A percentile compares a stretch with the other conserved stretches of the same genome.
These are phyloP conservation scores for Xenopus petersii DNA, from an alignment of 2,797 vertebrate species.

Conservation along the genomic window DNA sequence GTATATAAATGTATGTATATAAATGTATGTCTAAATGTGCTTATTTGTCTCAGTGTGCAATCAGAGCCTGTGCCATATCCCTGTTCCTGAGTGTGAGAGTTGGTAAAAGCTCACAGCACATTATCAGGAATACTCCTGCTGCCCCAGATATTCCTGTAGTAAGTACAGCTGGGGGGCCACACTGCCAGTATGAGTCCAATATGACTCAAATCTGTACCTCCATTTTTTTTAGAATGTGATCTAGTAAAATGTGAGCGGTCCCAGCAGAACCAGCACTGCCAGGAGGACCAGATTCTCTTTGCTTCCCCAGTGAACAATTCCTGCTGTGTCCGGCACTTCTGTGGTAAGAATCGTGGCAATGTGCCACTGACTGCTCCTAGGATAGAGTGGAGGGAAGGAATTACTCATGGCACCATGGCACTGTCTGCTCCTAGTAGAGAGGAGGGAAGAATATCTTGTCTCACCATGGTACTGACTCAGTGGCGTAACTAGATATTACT, in stretches of 20 bases:
- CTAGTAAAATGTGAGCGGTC: slow-evolving; percentile 77
- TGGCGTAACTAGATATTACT: too few relatives aligned
- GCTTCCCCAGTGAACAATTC: slow-evolving; percentile 76
- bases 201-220: too few relatives aligned
- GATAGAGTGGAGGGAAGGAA: too few relatives aligned
- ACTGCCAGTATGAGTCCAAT: too few relatives aligned
- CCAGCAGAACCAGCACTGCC: slow-evolving; percentile 67
- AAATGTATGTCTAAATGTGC: too few relatives aligned
- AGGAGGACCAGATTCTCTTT: slow-evolving; percentile 81
- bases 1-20: too few relatives aligned
- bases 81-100: slow-evolving; percentile 73
- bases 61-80: slow-evolving; percentile 79
- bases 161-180: too few relatives aligned
- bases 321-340: slow-evolving; percentile 87
- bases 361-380: too few relatives aligned
- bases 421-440: too few relatives aligned
- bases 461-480: too few relatives aligned
- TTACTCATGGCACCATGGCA: too few relatives aligned
- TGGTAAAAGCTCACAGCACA: slow-evolving; percentile 84
- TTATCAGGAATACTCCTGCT: slow-evolving; percentile 87
- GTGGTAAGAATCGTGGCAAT: slow-evolving; percentile 65
- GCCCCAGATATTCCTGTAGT: slow-evolving; percentile 62
- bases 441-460: too few relatives aligned
- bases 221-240: slow-evolving; percentile 79
- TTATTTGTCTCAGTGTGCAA: slow-evolving; percentile 79